Evolutionary conservation across 2,888 invertebrate species (phyloP).

Genomic region (Trichogramma evanescens): DNA sequence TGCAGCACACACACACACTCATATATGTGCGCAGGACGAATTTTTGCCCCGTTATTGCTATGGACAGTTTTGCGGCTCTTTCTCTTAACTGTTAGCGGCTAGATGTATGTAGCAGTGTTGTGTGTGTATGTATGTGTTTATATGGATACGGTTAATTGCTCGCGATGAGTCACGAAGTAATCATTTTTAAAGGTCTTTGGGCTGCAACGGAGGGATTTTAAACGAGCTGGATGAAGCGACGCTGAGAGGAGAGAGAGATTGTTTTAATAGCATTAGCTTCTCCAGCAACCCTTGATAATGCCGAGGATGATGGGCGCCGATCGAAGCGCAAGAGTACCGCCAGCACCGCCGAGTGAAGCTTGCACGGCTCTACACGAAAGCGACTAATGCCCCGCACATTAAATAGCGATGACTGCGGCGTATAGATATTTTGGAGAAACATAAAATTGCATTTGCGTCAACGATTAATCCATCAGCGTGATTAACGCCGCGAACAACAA

Average conservation of each 20-base stretch:
- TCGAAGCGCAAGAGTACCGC: too few species aligned
- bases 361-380: too few species aligned
- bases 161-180: slow-evolving; percentile 22
- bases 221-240: slow-evolving; percentile 11
- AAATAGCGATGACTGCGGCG: too few species aligned
- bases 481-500: too few species aligned
- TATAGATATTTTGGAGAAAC: too few species aligned
- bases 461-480: too few species aligned
- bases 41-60: neutral
- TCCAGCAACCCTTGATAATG: neutral
- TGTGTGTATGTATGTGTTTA: neutral
- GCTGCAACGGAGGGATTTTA: neutral
- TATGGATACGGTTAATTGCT: slow-evolving; percentile 18
- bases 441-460: too few species aligned
- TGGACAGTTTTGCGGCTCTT: neutral
- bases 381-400: too few species aligned
- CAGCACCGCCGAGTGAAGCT: too few species aligned
- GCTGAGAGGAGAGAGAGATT: slow-evolving; percentile 13
- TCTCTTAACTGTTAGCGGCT: neutral
- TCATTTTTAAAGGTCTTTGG: slow-evolving; percentile 20
- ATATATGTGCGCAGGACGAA: neutral
- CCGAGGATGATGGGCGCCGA: too few species aligned
- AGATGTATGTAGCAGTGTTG: neutral
- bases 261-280: slow-evolving; percentile 16
- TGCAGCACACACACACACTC: neutral